phyloP scores from a whole-genome alignment of 2,888 invertebrate genomes.

The Pterobdella sp. region DNA sequence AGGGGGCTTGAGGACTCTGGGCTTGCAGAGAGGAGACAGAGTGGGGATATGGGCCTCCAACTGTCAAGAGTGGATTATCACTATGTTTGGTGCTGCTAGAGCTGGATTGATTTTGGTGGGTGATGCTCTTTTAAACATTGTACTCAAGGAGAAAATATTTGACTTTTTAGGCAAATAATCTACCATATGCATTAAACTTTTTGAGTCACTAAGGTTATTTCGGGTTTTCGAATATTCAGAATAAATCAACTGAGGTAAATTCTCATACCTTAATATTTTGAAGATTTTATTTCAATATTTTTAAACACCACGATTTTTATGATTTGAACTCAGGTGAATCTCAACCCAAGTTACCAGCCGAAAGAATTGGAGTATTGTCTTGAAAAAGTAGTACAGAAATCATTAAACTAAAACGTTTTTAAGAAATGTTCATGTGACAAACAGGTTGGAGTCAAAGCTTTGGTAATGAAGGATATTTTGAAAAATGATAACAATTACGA shows the following conservation, averaged over 20 bases:
- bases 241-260: neutral
- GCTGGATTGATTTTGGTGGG: slow-evolving; percentile 64
- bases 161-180: too few relatives aligned
- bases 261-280: neutral
- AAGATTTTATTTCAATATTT: too few relatives aligned
- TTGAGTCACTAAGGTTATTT: too few relatives aligned
- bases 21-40: slow-evolving; percentile 65
- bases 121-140: neutral
- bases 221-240: too few relatives aligned
- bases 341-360: slow-evolving; percentile 67
- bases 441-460: slow-evolving; percentile 60
- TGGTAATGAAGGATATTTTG: slow-evolving; percentile 61
- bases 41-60: slow-evolving; percentile 76
- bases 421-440: too few relatives aligned
- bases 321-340: slow-evolving; percentile 57
- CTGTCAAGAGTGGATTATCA: slow-evolving; percentile 66
- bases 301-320: neutral
- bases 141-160: too few relatives aligned
- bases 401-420: slow-evolving; percentile 19
- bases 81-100: slow-evolving; percentile 64
- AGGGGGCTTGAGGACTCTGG: slow-evolving; percentile 64
- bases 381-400: slow-evolving; percentile 44
- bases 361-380: slow-evolving; percentile 66
- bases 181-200: too few relatives aligned
- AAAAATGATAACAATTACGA: slow-evolving; percentile 63